phyloP scores from a whole-genome alignment of 2,888 invertebrate genomes.

The Apotomis turbidana region DNA sequence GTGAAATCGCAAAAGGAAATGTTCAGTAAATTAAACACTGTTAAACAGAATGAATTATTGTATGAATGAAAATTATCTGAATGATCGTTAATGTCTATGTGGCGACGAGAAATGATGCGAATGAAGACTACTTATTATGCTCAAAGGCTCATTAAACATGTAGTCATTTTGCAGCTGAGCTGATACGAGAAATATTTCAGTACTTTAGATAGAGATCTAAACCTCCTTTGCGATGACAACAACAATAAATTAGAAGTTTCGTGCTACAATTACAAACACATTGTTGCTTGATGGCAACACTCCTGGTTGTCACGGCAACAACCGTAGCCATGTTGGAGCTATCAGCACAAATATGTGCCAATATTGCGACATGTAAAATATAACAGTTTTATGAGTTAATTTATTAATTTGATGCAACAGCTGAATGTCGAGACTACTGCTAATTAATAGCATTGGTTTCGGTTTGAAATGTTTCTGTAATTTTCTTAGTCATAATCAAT shows the following conservation, averaged over 20 bases:
- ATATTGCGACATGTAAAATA: too few relatives aligned
- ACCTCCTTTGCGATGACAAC: conserved; percentile 6
- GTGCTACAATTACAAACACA: conserved; percentile 12
- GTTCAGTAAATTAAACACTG: conserved; percentile 43
- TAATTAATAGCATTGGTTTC: too few relatives aligned
- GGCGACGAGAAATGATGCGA: conserved; percentile 31
- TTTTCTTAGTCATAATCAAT: too few relatives aligned
- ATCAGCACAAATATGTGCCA: background rate
- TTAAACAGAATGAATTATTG: background rate
- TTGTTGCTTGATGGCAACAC: conserved; percentile 15
- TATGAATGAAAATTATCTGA: conserved; percentile 3
- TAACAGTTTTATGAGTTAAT: too few relatives aligned
- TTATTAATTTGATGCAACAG: too few relatives aligned
- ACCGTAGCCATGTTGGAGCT: background rate
- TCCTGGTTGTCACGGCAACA: background rate
- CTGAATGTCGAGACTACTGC: too few relatives aligned
- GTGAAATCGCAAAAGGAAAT: background rate
- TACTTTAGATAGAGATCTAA: conserved; percentile 31
- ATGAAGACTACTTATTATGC: conserved; percentile 34
- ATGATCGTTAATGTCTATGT: conserved; percentile 27
- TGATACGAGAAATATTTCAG: conserved; percentile 20
- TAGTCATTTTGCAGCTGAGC: conserved; percentile 30
- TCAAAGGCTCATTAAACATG: conserved; percentile 30
- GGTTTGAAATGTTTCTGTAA: too few relatives aligned
- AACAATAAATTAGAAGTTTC: conserved; percentile 22